Evolutionary conservation across 2,113 vertebrate genomes (phyloP).

Genomic region (Ameiurus melas): DNA sequence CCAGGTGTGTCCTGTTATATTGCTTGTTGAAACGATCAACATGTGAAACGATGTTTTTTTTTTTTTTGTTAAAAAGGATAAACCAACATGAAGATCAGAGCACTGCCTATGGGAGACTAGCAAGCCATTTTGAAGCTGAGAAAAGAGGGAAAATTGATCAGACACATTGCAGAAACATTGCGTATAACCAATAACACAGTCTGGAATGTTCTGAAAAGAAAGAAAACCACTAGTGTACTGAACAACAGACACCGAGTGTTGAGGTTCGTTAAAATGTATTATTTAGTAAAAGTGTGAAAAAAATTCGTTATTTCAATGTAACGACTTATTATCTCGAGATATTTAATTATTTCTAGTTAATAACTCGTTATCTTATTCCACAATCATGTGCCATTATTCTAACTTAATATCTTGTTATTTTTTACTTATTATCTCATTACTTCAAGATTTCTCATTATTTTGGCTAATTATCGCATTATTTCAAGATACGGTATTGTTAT

Average conservation of each 20-base stretch:
- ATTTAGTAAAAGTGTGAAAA: neutral
- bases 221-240: too few relatives aligned
- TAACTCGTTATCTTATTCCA: neutral
- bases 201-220: neutral
- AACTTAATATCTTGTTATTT: neutral
- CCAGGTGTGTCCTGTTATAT: too few relatives aligned
- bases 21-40: too few relatives aligned
- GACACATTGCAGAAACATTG: too few relatives aligned
- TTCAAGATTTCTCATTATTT: neutral
- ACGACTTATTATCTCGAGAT: neutral
- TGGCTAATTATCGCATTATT: neutral
- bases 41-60: too few relatives aligned
- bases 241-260: neutral
- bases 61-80: too few relatives aligned
- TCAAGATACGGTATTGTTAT: neutral
- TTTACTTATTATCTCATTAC: neutral
- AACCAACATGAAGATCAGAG: too few relatives aligned
- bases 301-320: neutral
- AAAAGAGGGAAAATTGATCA: too few relatives aligned
- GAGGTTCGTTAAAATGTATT: neutral
- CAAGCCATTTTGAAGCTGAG: too few relatives aligned
- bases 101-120: too few relatives aligned
- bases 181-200: too few relatives aligned
- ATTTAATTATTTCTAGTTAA: neutral
- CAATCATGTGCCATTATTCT: neutral